A percentile compares a stretch with the other conserved stretches of the same genome.
phyloP scores from a whole-genome alignment of 2,113 vertebrate species.

The Pithys albifrons region DNA sequence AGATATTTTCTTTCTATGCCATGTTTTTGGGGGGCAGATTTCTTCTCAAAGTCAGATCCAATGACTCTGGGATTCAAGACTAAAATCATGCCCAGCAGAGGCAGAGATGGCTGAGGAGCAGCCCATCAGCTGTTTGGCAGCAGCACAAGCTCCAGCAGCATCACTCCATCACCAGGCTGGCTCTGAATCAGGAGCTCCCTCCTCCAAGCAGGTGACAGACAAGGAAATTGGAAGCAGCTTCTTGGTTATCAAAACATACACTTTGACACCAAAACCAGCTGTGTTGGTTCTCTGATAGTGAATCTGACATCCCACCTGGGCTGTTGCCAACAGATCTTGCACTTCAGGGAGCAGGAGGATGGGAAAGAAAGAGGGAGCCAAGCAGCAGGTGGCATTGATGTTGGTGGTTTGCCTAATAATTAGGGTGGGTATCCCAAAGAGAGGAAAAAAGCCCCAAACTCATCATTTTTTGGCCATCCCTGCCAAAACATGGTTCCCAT shows the following conservation, averaged over 20 bases:
- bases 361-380: background rate
- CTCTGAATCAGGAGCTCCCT: rapidly evolving
- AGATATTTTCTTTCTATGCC: background rate
- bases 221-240: background rate
- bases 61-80: rapidly evolving
- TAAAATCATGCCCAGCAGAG: background rate
- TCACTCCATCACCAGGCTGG: background rate
- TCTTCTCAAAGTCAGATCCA: background rate
- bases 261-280: rapidly evolving
- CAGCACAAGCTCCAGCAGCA: background rate
- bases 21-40: background rate
- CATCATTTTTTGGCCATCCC: rapidly evolving
- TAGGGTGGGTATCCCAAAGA: rapidly evolving
- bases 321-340: background rate
- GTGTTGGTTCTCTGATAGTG: rapidly evolving
- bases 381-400: rapidly evolving
- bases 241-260: background rate
- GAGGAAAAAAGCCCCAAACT: background rate
- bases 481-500: background rate
- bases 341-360: background rate
- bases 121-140: background rate
- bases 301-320: background rate
- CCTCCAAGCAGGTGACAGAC: background rate
- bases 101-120: background rate
- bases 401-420: background rate